Conservation (phyloP, 2,797 vertebrate genomes). For the Carduelis carduelis region DNA sequence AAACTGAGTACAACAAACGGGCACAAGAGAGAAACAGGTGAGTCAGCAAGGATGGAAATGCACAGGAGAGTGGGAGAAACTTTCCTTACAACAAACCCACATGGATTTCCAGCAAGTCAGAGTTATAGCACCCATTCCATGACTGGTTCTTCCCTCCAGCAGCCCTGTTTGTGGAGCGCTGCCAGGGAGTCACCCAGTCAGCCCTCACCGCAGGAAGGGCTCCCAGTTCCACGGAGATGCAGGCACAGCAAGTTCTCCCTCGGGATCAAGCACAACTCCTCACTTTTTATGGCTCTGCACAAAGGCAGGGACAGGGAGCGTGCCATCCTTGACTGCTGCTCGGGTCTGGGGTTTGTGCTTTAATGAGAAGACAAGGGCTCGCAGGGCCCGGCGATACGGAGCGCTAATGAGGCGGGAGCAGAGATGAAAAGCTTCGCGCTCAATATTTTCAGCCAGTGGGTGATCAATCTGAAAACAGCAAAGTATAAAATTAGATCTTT, state of each 20-base stretch:
- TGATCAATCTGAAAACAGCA: slow-evolving; percentile 86
- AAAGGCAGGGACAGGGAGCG: slow-evolving; percentile 77
- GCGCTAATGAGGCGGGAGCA: slow-evolving; percentile 85
- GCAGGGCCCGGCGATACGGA: slow-evolving; percentile 86
- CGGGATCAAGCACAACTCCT: neutral
- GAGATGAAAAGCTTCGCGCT: slow-evolving; percentile 93
- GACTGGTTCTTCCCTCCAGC: neutral
- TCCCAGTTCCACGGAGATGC: neutral
- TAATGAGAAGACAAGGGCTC: slow-evolving; percentile 91
- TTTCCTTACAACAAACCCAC: neutral
- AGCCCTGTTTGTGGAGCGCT: neutral
- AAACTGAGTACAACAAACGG: neutral
- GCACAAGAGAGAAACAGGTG: neutral
- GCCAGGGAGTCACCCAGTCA: neutral
- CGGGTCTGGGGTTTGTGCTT: slow-evolving; percentile 86
- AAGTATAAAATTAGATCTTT: slow-evolving; percentile 77
- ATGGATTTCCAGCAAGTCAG: neutral
- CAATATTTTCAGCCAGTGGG: slow-evolving; percentile 92
- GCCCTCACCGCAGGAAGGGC: neutral
- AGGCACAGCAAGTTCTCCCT: neutral
- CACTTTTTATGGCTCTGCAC: slow-evolving; percentile 90
- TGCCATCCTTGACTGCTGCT: slow-evolving; percentile 81
- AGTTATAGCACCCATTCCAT: neutral
- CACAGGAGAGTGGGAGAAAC: neutral
- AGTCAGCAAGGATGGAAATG: neutral